Evolutionary conservation across 2,888 invertebrate species (phyloP), one percentile per base, ranked within the genome.

Genomic region (Apeira syringaria): DNA sequence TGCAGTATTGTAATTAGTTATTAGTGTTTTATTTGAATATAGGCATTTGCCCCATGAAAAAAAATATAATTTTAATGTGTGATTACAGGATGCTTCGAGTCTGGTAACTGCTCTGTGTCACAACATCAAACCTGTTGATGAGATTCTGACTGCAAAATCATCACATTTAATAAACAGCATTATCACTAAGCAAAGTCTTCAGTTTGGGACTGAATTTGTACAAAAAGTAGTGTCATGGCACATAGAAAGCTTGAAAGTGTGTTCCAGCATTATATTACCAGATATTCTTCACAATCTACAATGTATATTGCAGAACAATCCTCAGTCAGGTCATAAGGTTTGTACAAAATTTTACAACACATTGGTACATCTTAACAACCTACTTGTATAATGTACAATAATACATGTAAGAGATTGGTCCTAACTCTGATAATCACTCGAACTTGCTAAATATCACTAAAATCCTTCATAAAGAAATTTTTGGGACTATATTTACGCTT

Each of bases 111-210:
- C 77, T 13, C 53, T 88, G 22, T 85, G 82, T 51, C 51, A 72
- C 13, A 80, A 79, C 51, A 71, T 88, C 13, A 72, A 70, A 42
- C 83, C 91, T 2, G 76, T 73, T 17, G 92, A 93, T 65, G 85
- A 87, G 34, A 80, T 85, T 39, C 66, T 93, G 33, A 86, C 91
- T 3, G 85, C 91, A 12, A 93, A 93, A 79, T 84, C 91, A 46
- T 92, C 92, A 53, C 90, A 91, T 60, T 73, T 93, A 40, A 76
- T 93, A 15, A 85, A 82, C 41, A 91, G 87, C 53, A 73, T 93
- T 9, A 50, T 92, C 24, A 88, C 81, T 6, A 88, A 87, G 63
- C 92, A 93, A 65, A 91, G 89, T 59, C 64, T 92, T 11, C 71
- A 76, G 46, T 73, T 90, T 52, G 66, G 68, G 7, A 40, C 56